These are phyloP conservation scores for Myotis vivesi DNA, from an alignment of 2,797 vertebrate genomes.

Conservation along the genomic window DNA sequence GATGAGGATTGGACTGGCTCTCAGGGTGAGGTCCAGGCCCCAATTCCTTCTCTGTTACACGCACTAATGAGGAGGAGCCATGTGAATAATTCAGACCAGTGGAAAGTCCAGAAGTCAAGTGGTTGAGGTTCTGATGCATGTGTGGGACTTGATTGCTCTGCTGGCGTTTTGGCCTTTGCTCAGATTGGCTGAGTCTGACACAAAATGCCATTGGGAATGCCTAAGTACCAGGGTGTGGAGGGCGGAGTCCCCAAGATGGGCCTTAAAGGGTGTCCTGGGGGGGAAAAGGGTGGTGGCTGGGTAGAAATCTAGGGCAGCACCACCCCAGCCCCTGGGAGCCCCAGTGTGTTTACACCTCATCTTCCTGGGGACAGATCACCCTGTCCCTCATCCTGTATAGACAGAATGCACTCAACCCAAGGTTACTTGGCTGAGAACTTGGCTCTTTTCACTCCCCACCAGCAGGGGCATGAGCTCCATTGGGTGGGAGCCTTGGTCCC, in stretches of 20 bases:
- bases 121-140: neutral
- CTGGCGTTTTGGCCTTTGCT: neutral
- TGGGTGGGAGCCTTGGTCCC: neutral
- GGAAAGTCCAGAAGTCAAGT: constrained; percentile 53
- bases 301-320: neutral
- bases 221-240: neutral
- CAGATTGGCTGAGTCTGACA: neutral
- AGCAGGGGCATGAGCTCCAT: neutral
- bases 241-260: neutral
- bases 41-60: neutral
- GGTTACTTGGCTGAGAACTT: neutral
- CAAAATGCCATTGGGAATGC: neutral
- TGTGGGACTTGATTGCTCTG: neutral
- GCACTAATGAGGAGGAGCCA: neutral
- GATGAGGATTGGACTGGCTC: neutral
- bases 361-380: neutral
- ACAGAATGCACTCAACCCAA: neutral
- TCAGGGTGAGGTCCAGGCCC: neutral
- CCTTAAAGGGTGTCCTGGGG: neutral
- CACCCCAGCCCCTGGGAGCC: neutral
- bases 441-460: neutral
- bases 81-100: constrained; percentile 50
- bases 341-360: neutral
- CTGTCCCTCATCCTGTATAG: neutral
- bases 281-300: neutral